Base-by-base conservation (phyloP, 2,888 invertebrate species). In the Tupiocoris notatus region DNA sequence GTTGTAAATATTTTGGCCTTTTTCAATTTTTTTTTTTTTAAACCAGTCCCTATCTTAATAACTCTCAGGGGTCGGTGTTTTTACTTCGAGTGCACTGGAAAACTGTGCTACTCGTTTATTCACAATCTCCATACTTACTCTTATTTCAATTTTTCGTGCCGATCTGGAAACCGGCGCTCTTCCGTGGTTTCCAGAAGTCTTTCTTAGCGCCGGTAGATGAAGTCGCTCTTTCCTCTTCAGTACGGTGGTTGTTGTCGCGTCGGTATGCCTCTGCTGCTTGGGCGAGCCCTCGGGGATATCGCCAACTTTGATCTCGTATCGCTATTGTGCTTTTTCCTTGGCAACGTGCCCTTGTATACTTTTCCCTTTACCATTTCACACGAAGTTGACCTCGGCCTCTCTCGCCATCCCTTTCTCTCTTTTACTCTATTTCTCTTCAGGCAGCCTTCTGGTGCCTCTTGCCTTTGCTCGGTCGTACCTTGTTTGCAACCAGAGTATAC, bases 311-410 rank as follows among this genome's bases (percentile, higher is more conserved):
- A 70, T 70, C 70, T 67, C 67, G 39, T 39, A 39, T 39, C 67
- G 70, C 70, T 70, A 70, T 70, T 70, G 70, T 70, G 70, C 39
- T 39, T 59, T 70, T 70, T 59, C 70, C 70, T 39, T 70, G 70
- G 70, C 70, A 70, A 70, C 70, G 70, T 58, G 58, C 61, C 70
- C 70, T 39, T 39, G 39, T 39, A 39, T 39, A 39, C 39, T 39
- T 39, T 39, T 39, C 39, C 39, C 39, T 39, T 39, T 39, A 39
- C 39, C 39, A 39, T 39, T 39, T 39, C 39, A 39, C 39, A 39
- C 39, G 39, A 39, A 39, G 39, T 39, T 12, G 39, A 12, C 39
- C 39, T 39, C 39, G 6, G 39, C 39, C 39, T 39, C 39, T 39
- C 39, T 39, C 12, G 3, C 12, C 39, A 3, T 3, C 39, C 39